A percentile compares a stretch with the other conserved stretches of the same genome.
Conservation (phyloP, 1,140 invertebrate genomes). For the Pantala flavescens region DNA sequence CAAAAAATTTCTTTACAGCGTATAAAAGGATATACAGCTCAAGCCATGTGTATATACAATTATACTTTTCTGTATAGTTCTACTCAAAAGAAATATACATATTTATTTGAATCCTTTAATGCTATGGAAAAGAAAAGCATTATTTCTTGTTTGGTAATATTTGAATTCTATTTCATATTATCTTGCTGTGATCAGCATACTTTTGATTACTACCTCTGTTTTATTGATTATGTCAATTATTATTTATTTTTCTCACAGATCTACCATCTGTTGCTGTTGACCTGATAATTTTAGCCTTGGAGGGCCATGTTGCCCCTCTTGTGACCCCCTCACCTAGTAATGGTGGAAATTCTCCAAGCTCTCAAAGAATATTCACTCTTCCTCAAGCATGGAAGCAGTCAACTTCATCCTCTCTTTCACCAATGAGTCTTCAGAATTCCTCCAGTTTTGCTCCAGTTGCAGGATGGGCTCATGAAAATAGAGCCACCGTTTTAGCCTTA, state of each 20-base stretch:
- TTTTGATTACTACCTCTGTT: no score
- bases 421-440: conserved; percentile 15
- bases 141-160: no score
- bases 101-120: no score
- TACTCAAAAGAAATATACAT: no score
- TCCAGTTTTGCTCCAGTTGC: background rate
- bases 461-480: conserved; percentile 56
- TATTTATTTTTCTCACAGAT: conserved; percentile 31
- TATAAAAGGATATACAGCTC: no score
- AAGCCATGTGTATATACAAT: no score
- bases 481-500: conserved; percentile 67
- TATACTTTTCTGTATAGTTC: no score
- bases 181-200: no score
- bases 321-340: background rate
- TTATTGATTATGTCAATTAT: no score
- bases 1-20: no score
- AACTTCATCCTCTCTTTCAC: conserved; percentile 21
- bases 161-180: no score
- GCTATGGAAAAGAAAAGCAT: no score
- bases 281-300: conserved; percentile 56
- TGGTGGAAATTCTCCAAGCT: background rate
- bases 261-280: conserved; percentile 49
- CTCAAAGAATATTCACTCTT: background rate
- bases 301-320: conserved; percentile 35
- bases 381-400: background rate